These are phyloP conservation scores for Galemys pyrenaicus DNA, from an alignment of 2,113 vertebrate species.

Conservation along the genomic window DNA sequence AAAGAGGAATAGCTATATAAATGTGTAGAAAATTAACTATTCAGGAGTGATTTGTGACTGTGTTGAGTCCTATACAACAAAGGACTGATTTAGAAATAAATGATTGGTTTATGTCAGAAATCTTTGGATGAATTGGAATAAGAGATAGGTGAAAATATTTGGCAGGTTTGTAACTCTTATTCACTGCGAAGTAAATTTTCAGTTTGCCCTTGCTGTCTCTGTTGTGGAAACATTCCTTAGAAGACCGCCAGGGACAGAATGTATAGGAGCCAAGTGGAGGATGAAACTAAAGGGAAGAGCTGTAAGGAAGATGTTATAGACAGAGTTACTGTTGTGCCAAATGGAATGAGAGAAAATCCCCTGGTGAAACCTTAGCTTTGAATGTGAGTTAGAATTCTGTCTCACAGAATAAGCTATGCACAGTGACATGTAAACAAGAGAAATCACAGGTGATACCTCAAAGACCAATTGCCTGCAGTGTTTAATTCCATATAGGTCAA, in stretches of 20 bases:
- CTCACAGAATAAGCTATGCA: conserved; percentile 15
- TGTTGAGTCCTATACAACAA: neutral
- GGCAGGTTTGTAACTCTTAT: neutral
- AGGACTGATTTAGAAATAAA: neutral
- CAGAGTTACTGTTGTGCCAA: conserved; percentile 22
- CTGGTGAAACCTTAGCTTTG: conserved; percentile 26
- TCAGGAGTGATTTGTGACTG: conserved; percentile 37
- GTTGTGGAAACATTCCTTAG: neutral
- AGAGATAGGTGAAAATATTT: neutral
- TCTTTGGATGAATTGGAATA: neutral
- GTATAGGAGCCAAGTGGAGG: neutral
- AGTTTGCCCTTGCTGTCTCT: neutral
- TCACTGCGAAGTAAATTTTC: neutral
- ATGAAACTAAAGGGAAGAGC: neutral
- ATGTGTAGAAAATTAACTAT: neutral
- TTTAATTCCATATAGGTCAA: conserved; percentile 1
- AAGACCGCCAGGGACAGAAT: neutral
- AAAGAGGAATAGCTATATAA: neutral
- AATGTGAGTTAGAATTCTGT: conserved; percentile 18
- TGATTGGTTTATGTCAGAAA: neutral
- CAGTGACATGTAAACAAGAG: conserved; percentile 5
- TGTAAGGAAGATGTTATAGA: conserved; percentile 54
- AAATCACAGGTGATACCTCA: neutral
- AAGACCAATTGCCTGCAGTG: neutral
- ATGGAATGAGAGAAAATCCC: neutral